Base-by-base conservation (phyloP, 2,797 vertebrate species). In the Premnoplex brunnescens region DNA sequence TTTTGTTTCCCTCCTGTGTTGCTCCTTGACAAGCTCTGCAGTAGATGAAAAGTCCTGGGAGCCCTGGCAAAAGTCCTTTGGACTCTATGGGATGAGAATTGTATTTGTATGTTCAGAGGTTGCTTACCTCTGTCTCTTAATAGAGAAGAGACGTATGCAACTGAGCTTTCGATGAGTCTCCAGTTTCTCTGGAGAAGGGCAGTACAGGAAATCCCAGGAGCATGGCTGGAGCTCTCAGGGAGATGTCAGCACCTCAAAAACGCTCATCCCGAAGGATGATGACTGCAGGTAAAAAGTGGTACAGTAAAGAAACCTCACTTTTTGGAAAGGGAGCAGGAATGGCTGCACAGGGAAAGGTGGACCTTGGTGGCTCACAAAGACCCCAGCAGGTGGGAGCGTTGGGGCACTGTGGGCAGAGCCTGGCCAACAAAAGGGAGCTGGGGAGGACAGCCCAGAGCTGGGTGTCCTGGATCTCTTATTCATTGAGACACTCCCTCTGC, bases 1-100 rank as follows among this genome's bases (percentile, higher is more conserved):
- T 60, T 85, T 81, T 5, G 8, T 91, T 96, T 94, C 67, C 59
- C 81, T 93, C 59, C 73, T 71, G 83, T 64, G 78, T 88, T 88
- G 67, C 46, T 89, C 72, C 62, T 90, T 82, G 69, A 68, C 69
- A 74, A 91, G 72, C 49, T 87, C 27, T 48, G 41, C 55, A 83
- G 58, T 43, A 39, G 54, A 77, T 77, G 63, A 55, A 74, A 76
- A 91, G 51, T 41, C 23, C 3, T 8, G 32, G 59, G 56, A 96
- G 73, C 90, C 67, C 19, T 56, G 62, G 84, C 48, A 86, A 55
- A 93, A 94, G 79, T 80, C 37, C 56, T 72, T 87, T 85, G 73
- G 94, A 85, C 79, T 56, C 64, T 26, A 48, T 3, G 8, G 56
- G 54, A 69, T 24, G 66, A 83, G n/a, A 62, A 85, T 82, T 95